A percentile compares a stretch with the other conserved stretches of the same genome.
phyloP scores from a whole-genome alignment of 1,140 invertebrate genomes.

The Sesamia nonagrioides region DNA sequence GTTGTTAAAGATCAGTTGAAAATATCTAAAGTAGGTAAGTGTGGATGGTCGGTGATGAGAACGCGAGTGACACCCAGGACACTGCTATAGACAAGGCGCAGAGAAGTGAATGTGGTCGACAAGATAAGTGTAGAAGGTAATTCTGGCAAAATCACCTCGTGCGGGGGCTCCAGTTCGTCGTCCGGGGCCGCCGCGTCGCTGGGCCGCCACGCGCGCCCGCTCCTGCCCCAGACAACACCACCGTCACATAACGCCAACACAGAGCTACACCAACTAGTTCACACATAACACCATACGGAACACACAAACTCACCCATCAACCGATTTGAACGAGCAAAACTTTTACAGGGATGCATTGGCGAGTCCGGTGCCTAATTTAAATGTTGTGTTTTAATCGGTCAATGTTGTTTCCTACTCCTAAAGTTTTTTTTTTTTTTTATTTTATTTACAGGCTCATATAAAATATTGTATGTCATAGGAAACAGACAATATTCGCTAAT shows the following conservation, averaged over 20 bases:
- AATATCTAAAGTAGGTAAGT: slow-evolving; percentile 21
- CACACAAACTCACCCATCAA: slow-evolving; percentile 36
- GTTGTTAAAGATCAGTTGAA: neutral
- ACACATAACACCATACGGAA: slow-evolving; percentile 36
- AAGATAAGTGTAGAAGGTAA: slow-evolving; percentile 81
- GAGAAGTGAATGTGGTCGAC: slow-evolving; percentile 75
- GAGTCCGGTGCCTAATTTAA: neutral
- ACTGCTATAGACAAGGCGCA: slow-evolving; percentile 73
- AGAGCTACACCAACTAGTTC: slow-evolving; percentile 46
- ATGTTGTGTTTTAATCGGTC: slow-evolving; percentile 15
- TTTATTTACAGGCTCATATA: neutral
- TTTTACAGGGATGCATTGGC: slow-evolving; percentile 1
- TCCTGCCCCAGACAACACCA: slow-evolving; percentile 83
- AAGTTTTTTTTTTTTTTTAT: neutral
- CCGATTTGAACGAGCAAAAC: slow-evolving; percentile 7
- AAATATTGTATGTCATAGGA: neutral
- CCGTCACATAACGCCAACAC: slow-evolving; percentile 59
- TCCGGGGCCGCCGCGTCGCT: slow-evolving; percentile 77
- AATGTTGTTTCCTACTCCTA: slow-evolving; percentile 13
- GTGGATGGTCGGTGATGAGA: slow-evolving; percentile 31
- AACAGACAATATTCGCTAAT: neutral
- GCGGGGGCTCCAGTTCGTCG: slow-evolving; percentile 79
- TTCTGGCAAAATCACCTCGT: slow-evolving; percentile 87
- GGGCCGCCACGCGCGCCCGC: slow-evolving; percentile 80
- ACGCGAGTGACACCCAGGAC: slow-evolving; percentile 78